Base-by-base conservation (phyloP, 2,888 invertebrate genomes). In the Drosophila demipolita region DNA sequence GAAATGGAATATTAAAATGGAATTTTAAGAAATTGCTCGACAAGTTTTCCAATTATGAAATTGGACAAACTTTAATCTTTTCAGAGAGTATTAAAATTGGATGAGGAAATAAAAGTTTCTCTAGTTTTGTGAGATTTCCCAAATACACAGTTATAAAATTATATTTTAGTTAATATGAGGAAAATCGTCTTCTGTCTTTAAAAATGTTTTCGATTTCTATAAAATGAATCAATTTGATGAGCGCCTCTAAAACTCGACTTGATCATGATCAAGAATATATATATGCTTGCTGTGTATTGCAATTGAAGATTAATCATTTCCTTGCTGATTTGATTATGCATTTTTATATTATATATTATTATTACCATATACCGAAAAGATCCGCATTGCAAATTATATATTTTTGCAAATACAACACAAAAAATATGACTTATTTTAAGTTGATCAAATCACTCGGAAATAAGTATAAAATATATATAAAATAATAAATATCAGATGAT, bases 121-220 rank as follows among this genome's bases (percentile, higher is more conserved):
- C 11, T n/a, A n/a, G n/a, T n/a, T n/a, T n/a, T n/a, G 9, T 4
- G 9, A 0, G 9, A n/a, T n/a, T 9, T 40, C 5, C 40, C n/a
- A 40, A 40, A 9, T 40, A n/a, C 40, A 9, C 40, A n/a, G 9
- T n/a, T 4, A n/a, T n/a, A n/a, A 40, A n/a, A 2, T n/a, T n/a
- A 40, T 29, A 29, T 29, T 29, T 29, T 29, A 6, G 29, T 5
- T 6, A 29, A 29, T 29, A 29, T 29, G 29, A 6, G 33, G 9
- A 38, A 8, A 3, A 38, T 0, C 17, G 7, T 17, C 8, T n/a
- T 40, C 11, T 11, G 1, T 42, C n/a, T n/a, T 6, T 11, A n/a
- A 6, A n/a, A n/a, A n/a, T 42, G 6, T 20, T 20, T 11, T n/a
- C 11, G 40, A 40, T 40, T n/a, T n/a, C 5, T n/a, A 12, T 42